Conservation (phyloP, 35 echinoderm and acorn worm species). For the Strongylocentrotus purpuratus region DNA sequence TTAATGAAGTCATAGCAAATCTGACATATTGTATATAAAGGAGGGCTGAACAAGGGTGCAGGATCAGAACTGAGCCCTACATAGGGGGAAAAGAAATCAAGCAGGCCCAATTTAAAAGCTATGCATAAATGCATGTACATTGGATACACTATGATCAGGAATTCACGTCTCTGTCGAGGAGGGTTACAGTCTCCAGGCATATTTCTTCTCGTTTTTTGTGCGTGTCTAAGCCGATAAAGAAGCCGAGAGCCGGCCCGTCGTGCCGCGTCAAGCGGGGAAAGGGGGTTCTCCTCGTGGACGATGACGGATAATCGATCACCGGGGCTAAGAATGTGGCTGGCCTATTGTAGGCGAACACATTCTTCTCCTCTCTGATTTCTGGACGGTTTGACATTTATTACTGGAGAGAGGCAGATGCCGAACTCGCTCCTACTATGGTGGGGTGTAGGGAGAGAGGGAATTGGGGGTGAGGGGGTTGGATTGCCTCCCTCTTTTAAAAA, state of each 20-base stretch:
- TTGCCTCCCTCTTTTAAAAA: background rate
- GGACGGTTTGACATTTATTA: background rate
- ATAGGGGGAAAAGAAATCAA: background rate
- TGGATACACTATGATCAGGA: background rate
- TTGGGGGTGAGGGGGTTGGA: background rate
- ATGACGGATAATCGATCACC: slow-evolving; percentile 9
- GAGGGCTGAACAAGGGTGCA: background rate
- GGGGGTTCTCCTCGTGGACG: background rate
- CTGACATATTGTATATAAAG: background rate
- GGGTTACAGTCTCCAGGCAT: background rate
- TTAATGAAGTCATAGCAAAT: background rate
- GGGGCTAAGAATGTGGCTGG: background rate
- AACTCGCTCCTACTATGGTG: background rate
- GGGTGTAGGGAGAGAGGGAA: background rate
- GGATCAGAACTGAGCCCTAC: background rate
- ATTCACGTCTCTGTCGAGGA: background rate
- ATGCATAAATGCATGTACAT: slow-evolving; percentile 7
- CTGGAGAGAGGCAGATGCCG: background rate
- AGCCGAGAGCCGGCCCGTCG: background rate
- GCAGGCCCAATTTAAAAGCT: background rate
- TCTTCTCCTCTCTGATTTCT: slow-evolving; percentile 9
- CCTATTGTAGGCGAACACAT: background rate
- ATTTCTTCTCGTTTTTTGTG: background rate
- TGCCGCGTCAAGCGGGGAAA: background rate
- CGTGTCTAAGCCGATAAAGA: background rate